Evolutionary conservation across 2,113 vertebrate species (phyloP).

Genomic region (Rhinogobius similis): DNA sequence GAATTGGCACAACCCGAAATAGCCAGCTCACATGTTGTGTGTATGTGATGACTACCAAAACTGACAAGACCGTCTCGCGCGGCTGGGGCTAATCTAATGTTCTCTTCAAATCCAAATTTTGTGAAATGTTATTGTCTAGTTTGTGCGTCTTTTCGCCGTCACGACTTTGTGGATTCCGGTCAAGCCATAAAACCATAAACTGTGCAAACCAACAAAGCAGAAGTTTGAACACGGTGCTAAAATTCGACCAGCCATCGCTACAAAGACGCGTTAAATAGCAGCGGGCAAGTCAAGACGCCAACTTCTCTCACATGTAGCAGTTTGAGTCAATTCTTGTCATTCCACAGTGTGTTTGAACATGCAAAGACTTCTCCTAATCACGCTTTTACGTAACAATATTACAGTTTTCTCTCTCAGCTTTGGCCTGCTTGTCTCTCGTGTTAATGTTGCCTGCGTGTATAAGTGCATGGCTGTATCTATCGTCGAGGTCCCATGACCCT

Average conservation of each 20-base stretch:
- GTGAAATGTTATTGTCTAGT: constrained; percentile 21
- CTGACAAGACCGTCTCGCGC: constrained; percentile 40
- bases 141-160: background rate
- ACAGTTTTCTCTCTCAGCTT: constrained; percentile 17
- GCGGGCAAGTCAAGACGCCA: constrained; percentile 63
- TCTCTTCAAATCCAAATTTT: constrained; percentile 23
- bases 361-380: constrained; percentile 27
- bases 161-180: background rate
- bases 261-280: background rate
- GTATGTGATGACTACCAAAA: constrained; percentile 50
- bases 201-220: constrained; percentile 11
- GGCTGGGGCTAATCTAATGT: constrained; percentile 59
- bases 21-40: constrained; percentile 69
- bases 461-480: constrained; percentile 32
- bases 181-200: background rate
- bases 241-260: constrained; percentile 26
- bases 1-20: constrained; percentile 58
- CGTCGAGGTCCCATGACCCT: constrained; percentile 49
- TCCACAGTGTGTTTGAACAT: constrained; percentile 72
- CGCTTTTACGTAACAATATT: constrained; percentile 2
- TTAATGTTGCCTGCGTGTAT: constrained; percentile 21
- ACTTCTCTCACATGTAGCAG: constrained; percentile 39
- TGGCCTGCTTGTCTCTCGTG: constrained; percentile 5
- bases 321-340: constrained; percentile 74
- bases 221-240: constrained; percentile 41